Percentiles rank a stretch among this genome's conserved stretches.
Evolutionary conservation across 2,888 invertebrate genomes (phyloP).

Genomic region (Junonia oenone): DNA sequence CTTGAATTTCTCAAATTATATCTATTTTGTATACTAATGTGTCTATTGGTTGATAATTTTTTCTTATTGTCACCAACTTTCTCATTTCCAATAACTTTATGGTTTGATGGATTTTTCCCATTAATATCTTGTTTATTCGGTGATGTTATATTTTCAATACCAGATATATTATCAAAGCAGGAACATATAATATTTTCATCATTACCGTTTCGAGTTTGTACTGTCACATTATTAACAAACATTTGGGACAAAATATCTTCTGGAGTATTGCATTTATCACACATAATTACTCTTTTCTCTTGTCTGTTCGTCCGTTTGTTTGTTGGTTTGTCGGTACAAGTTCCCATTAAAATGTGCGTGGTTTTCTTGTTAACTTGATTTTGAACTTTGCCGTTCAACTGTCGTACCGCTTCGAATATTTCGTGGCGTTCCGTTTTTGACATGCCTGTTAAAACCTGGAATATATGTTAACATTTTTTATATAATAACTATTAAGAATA

Average conservation of each 20-base stretch:
- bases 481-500: too few relatives aligned
- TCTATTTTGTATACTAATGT: too few relatives aligned
- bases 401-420: slow-evolving; percentile 37
- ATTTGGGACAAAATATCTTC: slow-evolving; percentile 18
- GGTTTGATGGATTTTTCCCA: too few relatives aligned
- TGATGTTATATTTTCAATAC: not conserved
- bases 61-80: too few relatives aligned
- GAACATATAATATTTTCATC: not conserved
- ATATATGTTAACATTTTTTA: too few relatives aligned
- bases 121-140: too few relatives aligned
- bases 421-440: slow-evolving; percentile 43
- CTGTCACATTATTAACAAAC: slow-evolving; percentile 16
- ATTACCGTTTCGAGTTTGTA: not conserved
- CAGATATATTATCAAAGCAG: slow-evolving; percentile 1
- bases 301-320: not conserved
- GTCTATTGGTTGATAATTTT: too few relatives aligned
- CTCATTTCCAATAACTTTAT: too few relatives aligned
- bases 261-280: slow-evolving; percentile 24
- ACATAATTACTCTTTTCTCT: slow-evolving; percentile 10
- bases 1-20: too few relatives aligned
- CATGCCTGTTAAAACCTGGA: slow-evolving; percentile 66
- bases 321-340: slow-evolving; percentile 32
- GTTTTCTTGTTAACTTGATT: slow-evolving; percentile 82
- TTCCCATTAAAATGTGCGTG: slow-evolving; percentile 86
- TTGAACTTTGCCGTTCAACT: slow-evolving; percentile 49